Evolutionary conservation across 2,797 vertebrate species (phyloP).

Genomic region (Macroramphosus scolopax): DNA sequence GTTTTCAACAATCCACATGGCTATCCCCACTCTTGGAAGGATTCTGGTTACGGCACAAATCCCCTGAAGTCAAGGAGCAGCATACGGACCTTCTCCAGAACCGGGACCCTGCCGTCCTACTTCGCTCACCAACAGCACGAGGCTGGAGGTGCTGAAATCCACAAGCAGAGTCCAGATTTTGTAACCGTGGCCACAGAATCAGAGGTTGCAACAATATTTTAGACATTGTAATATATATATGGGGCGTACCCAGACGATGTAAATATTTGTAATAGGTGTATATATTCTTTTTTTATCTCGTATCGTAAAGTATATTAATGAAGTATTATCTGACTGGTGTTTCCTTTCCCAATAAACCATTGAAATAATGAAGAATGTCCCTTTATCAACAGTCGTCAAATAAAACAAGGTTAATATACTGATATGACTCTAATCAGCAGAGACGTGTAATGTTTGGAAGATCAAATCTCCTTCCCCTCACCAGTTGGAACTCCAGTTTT

Average conservation of each 20-base stretch:
- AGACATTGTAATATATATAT: too few relatives aligned
- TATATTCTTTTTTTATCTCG: conserved; percentile 26
- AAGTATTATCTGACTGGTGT: conserved; percentile 15
- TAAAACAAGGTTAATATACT: too few relatives aligned
- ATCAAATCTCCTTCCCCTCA: conserved; percentile 16
- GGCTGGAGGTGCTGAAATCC: conserved; percentile 48
- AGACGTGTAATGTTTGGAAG: neutral
- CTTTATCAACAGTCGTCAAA: too few relatives aligned
- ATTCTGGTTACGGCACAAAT: conserved; percentile 59
- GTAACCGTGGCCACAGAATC: conserved; percentile 57
- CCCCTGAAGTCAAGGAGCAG: conserved; percentile 54
- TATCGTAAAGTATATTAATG: too few relatives aligned
- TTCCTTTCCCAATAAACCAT: conserved; percentile 47
- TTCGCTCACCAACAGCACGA: conserved; percentile 38
- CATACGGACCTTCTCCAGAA: conserved; percentile 68
- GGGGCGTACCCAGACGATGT: conserved; percentile 22
- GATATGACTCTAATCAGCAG: too few relatives aligned
- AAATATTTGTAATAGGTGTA: conserved; percentile 30
- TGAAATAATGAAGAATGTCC: too few relatives aligned
- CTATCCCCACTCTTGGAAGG: conserved; percentile 58
- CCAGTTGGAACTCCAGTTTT: conserved; percentile 13
- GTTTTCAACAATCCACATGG: conserved; percentile 65
- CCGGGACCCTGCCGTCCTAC: conserved; percentile 62
- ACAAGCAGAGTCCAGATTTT: conserved; percentile 47
- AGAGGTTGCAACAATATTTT: conserved; percentile 80